Evolutionary conservation across 2,113 vertebrate genomes (phyloP), one percentile per base, ranked within the genome.

Genomic region (Copsychus sechellarum): DNA sequence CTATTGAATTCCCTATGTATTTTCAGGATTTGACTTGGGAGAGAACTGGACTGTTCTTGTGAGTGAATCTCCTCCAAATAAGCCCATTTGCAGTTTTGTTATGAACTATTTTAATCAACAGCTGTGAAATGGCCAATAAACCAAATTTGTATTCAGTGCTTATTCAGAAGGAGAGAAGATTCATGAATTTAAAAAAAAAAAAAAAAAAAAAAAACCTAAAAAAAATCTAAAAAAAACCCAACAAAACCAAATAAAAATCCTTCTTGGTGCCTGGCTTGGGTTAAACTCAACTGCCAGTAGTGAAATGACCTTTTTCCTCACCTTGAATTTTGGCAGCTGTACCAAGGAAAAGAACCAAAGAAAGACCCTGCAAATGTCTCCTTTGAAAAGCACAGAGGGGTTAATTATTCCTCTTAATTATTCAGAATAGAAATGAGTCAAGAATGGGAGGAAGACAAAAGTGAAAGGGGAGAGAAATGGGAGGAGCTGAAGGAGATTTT

Each of bases 81-180:
- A 94, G 53, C 76, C 79, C 45, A 71, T 94, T 93, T 90, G 72
- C 64, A 88, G 82, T 92, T 96, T 88, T 78, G 82, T 79, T 92
- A 92, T 84, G 88, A 92, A 90, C 92, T 93, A 48, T 91, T 95
- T 91, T 95, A 95, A 97, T 95, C 95, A 95, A 90, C 92, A 90
- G 95, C 92, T 96, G 88, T 78, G 67, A 93, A 93, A 96, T 61
- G 61, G 86, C 88, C 80, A 96, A 95, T 96, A 88, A 97, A 94
- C 23, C 56, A 64, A 78, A 95, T 96, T 86, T 93, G 76, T 66
- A 93, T 92, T 83, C 93, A 67, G 47, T 1, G 1, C 14, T 95
- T 18, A 31, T 92, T 43, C 80, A 86, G 50, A 14, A 16, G 42
- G 31, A 88, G 31, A 91, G 60, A 86, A 74, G 71, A 94, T 83